Base-by-base conservation (phyloP, 2,113 vertebrate species). In the Mormyrus lacerda region DNA sequence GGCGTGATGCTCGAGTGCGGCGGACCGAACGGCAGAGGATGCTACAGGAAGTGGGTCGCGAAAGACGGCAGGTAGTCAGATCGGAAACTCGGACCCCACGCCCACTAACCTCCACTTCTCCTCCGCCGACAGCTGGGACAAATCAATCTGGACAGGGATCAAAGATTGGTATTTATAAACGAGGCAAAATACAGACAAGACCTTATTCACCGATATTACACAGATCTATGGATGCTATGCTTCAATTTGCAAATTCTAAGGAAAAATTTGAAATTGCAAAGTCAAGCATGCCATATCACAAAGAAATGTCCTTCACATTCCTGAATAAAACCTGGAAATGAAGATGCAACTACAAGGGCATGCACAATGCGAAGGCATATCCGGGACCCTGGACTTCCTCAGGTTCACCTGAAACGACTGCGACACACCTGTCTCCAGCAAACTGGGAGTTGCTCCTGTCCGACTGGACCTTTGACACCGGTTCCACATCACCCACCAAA, bases 21-120 rank as follows among this genome's bases (percentile, higher is more conserved):
- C 1, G 35, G 17, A 79, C 35, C 4, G 3, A n/a, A 47, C 3
- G 19, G 44, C 82, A 47, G 19, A 84, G 82, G 82, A 9, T 7
- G 8, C 82, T 13, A 84, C 19, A 24, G 42, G 0, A 10, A 39
- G 27, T 31, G n/a, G 83, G 19, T n/a, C 47, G 27, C 84, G 51
- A 27, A 47, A 51, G 21, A 44, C 6, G 35, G 79, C 42, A 10
- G 82, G 11, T 3, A 84, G 24, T n/a, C 1, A 44, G 82, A 45
- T 47, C 7, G n/a, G 6, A 84, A 13, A 84, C 44, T 0, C 13
- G 39, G 8, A n/a, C 44, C 15, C 53, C 19, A 61, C 58, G 53
- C n/a, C 44, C 5, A 85, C 97, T 95, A 91, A 99, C 98, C 97
- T 98, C 98, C 98, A 99, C 92, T 97, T 96, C 90, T 99, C 98